Percentiles rank a stretch among this genome's conserved stretches.
phyloP scores from a whole-genome alignment of 2,113 vertebrate species.

The Polyodon spathula region DNA sequence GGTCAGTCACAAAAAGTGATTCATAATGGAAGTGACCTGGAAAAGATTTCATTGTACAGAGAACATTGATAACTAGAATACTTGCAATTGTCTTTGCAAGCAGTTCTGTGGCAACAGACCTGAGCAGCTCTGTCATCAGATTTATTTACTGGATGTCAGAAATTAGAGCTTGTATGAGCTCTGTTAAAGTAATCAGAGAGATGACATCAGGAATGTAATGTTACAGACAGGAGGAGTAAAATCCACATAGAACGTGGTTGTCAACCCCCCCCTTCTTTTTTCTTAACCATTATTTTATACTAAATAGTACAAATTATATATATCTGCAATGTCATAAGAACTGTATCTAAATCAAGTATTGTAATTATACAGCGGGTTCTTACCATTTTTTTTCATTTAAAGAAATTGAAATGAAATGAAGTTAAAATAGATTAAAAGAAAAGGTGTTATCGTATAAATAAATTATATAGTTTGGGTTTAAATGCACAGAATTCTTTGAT shows the following conservation, averaged over 20 bases:
- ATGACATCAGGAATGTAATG: background rate
- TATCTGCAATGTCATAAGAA: too few relatives aligned
- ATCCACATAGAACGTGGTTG: background rate
- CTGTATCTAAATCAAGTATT: too few relatives aligned
- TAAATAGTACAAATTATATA: too few relatives aligned
- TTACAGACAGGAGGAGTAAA: background rate
- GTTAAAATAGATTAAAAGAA: too few relatives aligned
- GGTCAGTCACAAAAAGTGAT: constrained; percentile 36
- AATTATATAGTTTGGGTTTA: too few relatives aligned
- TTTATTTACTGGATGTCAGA: background rate
- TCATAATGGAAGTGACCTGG: constrained; percentile 37
- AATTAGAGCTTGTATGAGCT: background rate
- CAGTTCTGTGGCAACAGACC: constrained; percentile 19
- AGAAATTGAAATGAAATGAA: too few relatives aligned
- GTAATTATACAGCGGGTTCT: too few relatives aligned
- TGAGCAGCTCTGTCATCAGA: background rate
- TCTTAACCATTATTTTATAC: too few relatives aligned
- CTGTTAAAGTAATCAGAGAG: background rate
- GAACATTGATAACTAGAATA: constrained; percentile 16
- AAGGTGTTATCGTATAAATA: too few relatives aligned
- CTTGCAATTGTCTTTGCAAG: constrained; percentile 15
- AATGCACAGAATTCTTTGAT: too few relatives aligned
- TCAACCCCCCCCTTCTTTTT: too few relatives aligned
- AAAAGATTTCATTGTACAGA: constrained; percentile 31
- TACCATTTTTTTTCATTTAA: too few relatives aligned